Conservation (phyloP, 2,113 vertebrate species). For the Passer montanus region DNA sequence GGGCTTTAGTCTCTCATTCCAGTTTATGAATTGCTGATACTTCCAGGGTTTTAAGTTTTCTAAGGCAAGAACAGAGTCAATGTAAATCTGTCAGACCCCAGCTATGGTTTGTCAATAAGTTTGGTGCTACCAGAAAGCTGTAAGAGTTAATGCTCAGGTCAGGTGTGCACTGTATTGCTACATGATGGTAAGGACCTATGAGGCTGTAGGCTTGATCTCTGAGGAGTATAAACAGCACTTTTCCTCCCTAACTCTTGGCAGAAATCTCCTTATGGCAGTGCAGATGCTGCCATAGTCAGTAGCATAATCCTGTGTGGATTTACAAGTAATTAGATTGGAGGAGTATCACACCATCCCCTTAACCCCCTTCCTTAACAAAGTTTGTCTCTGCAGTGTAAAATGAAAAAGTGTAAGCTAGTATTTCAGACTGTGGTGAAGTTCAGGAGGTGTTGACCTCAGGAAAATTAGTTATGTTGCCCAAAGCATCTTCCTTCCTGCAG, state of each 20-base stretch:
- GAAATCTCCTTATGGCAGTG: background rate
- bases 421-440: background rate
- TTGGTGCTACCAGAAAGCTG: background rate
- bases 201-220: rapidly evolving
- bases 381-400: background rate
- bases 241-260: background rate
- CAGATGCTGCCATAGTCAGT: background rate
- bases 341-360: background rate
- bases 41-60: background rate
- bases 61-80: background rate
- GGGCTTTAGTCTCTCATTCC: background rate
- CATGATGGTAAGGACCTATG: rapidly evolving
- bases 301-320: background rate
- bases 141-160: background rate
- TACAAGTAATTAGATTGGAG: background rate
- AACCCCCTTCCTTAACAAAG: background rate
- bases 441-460: background rate
- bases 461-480: background rate
- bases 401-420: background rate
- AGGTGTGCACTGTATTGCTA: background rate
- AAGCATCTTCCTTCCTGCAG: background rate
- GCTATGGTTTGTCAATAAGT: background rate
- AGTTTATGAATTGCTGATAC: background rate
- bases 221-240: background rate
- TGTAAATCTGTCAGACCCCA: background rate